Evolutionary conservation across 2,888 invertebrate species (phyloP), one percentile per base, ranked within the genome.

Genomic region (Myathropa florea): DNA sequence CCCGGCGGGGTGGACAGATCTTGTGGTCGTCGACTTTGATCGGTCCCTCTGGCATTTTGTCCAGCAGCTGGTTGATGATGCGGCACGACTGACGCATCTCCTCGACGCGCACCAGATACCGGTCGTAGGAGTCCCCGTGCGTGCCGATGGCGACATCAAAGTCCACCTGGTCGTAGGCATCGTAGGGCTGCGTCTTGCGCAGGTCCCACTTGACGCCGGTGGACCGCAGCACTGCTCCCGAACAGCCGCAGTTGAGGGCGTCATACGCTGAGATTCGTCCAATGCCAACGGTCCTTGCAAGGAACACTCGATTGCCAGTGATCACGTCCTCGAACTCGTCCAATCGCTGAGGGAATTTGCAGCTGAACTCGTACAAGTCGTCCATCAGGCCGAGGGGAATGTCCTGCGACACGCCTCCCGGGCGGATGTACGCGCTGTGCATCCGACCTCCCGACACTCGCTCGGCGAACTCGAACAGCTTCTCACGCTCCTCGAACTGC

Each of bases 131-230:
- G 90, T 98, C 98, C 12, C 98, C 98, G 88, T 96, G 95, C 4
- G 93, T 94, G 46, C 97, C 97, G 73, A 98, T 93, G 1, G 96
- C 96, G 1, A 97, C 94, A 91, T 98, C 97, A 92, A 98, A 98
- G 2, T 98, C 96, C 71, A 97, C 93, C 88, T 95, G 93, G 88
- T 96, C 95, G 90, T 98, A 98, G 3, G 95, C 96, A 91, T 97
- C 97, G 90, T 98, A 98, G 0, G 98, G 98, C 89, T 95, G 95
- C 9, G 94, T 92, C 91, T 97, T 96, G 36, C 98, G 94, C 30
- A 98, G 90, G 91, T 98, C 98, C 97, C 97, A 98, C 92, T 97
- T 97, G 46, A 98, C 94, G 68, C 98, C 98, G 2, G 96, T 95
- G 18, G 95, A 95, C 81, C 98, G 94, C 71, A 98, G 91, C 95